Evolutionary conservation across 2,888 invertebrate genomes (phyloP).

Genomic region (Patella caerulea): DNA sequence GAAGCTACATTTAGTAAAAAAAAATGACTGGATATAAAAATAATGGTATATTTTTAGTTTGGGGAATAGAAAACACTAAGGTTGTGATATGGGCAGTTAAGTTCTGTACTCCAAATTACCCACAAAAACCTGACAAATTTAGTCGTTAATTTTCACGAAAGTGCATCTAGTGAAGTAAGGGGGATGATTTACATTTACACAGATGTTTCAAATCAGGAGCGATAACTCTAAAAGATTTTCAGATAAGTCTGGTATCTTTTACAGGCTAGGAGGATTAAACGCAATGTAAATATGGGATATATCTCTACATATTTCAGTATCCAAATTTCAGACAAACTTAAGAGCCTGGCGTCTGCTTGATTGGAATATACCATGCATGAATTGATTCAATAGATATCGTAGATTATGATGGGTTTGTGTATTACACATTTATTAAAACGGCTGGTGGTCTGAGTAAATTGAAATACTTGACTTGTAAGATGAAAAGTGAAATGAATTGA

Average conservation of each 20-base stretch:
- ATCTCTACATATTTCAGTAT: background rate
- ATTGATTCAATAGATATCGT: background rate
- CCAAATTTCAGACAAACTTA: slow-evolving; percentile 1
- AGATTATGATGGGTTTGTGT: too few species aligned
- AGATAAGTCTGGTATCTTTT: slow-evolving; percentile 9
- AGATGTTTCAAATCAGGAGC: slow-evolving; percentile 4
- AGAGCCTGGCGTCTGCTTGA: background rate
- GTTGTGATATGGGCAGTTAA: slow-evolving; percentile 7
- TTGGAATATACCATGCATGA: background rate
- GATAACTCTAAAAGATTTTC: slow-evolving; percentile 11
- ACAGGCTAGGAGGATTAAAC: background rate
- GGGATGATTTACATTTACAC: background rate
- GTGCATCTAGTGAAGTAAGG: background rate
- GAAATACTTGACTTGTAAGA: background rate
- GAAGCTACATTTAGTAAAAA: background rate
- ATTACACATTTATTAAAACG: background rate
- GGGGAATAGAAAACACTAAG: background rate
- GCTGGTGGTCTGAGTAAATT: slow-evolving; percentile 5
- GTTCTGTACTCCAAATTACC: background rate
- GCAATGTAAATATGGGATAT: background rate
- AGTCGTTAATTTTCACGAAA: background rate
- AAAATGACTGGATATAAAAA: background rate
- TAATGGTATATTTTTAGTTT: slow-evolving; percentile 1
- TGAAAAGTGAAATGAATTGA: background rate
- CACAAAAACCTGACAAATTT: background rate